Percentiles rank a stretch among this genome's conserved stretches.
Conservation (phyloP, 2,888 invertebrate genomes). For the Apodemia mormo region DNA sequence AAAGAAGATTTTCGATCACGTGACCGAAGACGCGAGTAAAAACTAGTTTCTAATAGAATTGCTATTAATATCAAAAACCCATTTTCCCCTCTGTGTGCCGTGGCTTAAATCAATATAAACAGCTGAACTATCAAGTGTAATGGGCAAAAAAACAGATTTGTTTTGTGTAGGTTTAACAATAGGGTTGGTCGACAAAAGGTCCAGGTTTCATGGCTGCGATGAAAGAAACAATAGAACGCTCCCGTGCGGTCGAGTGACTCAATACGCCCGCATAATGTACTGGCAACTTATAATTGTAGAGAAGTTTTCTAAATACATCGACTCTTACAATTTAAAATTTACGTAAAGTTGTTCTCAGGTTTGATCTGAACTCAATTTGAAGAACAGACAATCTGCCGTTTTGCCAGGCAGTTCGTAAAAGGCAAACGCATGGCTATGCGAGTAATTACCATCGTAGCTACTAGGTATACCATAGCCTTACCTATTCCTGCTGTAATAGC, state of each 20-base stretch:
- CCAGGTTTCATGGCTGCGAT: constrained; percentile 59
- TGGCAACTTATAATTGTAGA: constrained; percentile 5
- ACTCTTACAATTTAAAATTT: neutral
- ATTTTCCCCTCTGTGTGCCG: neutral
- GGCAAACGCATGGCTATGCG: no score
- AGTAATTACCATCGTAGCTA: no score
- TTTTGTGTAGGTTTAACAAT: constrained; percentile 68
- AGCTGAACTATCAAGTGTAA: constrained; percentile 26
- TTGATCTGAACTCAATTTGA: no score
- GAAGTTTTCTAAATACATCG: constrained; percentile 11
- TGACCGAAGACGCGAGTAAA: no score
- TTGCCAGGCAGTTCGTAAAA: no score
- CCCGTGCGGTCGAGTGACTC: constrained; percentile 70
- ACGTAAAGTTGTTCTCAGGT: no score
- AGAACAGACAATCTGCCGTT: no score
- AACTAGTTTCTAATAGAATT: no score
- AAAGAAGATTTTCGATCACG: no score
- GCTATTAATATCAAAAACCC: no score
- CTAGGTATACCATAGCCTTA: no score
- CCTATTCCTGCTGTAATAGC: no score
- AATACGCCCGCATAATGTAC: constrained; percentile 53
- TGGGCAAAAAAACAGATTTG: constrained; percentile 43
- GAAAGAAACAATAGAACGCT: constrained; percentile 64
- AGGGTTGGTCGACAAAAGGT: constrained; percentile 65
- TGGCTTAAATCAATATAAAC: neutral